These are phyloP conservation scores for Hetaerina americana DNA, from an alignment of 1,140 invertebrate species.

Conservation along the genomic window DNA sequence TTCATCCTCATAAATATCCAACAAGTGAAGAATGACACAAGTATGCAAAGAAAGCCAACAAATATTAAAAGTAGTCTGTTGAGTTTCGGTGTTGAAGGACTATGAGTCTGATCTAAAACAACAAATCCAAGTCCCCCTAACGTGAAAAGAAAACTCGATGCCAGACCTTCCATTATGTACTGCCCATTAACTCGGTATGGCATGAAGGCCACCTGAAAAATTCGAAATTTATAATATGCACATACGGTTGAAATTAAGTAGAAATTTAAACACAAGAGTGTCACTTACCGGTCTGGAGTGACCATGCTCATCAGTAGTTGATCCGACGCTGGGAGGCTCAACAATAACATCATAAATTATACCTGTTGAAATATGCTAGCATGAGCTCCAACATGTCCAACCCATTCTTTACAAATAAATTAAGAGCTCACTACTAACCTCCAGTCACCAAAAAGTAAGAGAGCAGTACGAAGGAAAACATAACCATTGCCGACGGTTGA, in stretches of 20 bases:
- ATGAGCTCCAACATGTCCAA: conserved; percentile 3
- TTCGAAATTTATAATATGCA: conserved; percentile 5
- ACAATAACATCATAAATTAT: conserved; percentile 98
- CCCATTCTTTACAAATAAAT: background rate
- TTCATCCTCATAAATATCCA: conserved; percentile 99
- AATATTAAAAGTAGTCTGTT: conserved; percentile 84
- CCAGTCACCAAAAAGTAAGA: conserved; percentile 98
- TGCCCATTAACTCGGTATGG: conserved; percentile 96
- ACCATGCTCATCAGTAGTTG: conserved; percentile 92
- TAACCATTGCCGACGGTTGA: conserved; percentile 84
- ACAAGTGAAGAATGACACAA: conserved; percentile 90
- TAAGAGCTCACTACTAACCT: conserved; percentile 46
- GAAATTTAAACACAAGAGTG: conserved; percentile 4
- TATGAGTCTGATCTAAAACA: conserved; percentile 87
- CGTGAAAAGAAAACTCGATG: conserved; percentile 92
- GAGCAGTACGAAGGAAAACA: conserved; percentile 77
- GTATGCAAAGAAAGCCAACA: conserved; percentile 84
- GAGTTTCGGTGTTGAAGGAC: conserved; percentile 78
- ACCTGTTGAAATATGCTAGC: conserved; percentile 43
- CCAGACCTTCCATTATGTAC: conserved; percentile 97
- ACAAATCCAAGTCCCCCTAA: conserved; percentile 93
- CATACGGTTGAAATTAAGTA: conserved; percentile 6
- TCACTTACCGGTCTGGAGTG: conserved; percentile 73
- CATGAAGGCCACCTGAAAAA: conserved; percentile 83
- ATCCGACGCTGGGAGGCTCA: conserved; percentile 93